A percentile compares a stretch with the other conserved stretches of the same genome.
Conservation (phyloP, 2,113 vertebrate species). For the Ibidorhyncha struthersii region DNA sequence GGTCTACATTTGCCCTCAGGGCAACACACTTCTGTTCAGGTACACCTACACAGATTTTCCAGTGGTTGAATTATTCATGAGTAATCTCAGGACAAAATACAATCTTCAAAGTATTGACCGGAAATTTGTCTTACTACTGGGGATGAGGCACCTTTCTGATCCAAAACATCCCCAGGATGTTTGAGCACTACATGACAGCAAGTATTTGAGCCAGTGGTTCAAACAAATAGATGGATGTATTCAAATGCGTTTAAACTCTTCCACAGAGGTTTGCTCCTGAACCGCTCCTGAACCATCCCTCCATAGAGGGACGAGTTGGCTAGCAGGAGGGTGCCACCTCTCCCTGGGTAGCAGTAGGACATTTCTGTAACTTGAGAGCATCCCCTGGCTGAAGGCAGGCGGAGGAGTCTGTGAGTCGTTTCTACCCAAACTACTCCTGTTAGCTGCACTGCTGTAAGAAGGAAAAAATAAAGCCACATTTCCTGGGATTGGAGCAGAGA, state of each 20-base stretch:
- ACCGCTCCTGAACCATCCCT: not conserved
- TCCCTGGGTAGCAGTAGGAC: not conserved
- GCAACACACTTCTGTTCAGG: not conserved
- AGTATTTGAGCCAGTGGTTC: not conserved
- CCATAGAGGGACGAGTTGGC: accelerated
- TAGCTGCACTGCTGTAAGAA: not conserved
- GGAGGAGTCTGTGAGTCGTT: not conserved
- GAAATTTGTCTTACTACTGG: not conserved
- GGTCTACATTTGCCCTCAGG: not conserved
- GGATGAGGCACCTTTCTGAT: not conserved
- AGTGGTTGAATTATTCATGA: not conserved
- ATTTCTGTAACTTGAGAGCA: not conserved
- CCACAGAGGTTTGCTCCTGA: not conserved
- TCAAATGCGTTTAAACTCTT: not conserved
- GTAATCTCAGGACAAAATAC: not conserved
- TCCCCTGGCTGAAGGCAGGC: not conserved
- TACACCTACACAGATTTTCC: not conserved
- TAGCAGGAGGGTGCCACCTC: not conserved
- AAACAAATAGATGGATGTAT: not conserved
- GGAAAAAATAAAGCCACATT: not conserved
- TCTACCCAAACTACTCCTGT: accelerated
- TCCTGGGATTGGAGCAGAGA: not conserved
- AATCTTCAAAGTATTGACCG: not conserved
- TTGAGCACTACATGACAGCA: not conserved
- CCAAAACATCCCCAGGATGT: not conserved